phyloP scores from a whole-genome alignment of 2,113 vertebrate genomes.

The Hypocryptadius cinnamomeus region DNA sequence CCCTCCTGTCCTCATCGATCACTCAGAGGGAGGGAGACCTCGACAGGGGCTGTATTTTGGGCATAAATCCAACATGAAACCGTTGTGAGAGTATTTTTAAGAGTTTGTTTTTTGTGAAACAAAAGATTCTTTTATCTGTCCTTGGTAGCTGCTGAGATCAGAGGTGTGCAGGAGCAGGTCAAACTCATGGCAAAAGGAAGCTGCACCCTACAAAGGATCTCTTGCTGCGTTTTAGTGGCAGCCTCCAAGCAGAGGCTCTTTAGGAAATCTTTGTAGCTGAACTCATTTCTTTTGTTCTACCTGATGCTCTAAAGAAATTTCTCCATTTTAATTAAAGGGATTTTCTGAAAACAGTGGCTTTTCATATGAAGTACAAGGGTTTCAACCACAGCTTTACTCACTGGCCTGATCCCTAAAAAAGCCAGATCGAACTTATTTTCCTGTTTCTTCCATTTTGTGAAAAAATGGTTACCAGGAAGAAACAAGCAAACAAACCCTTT shows the following conservation, averaged over 20 bases:
- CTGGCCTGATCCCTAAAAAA: neutral
- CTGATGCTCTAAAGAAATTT: neutral
- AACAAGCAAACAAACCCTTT: neutral
- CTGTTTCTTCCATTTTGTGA: neutral
- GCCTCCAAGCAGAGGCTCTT: neutral
- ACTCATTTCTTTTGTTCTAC: neutral
- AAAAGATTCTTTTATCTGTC: neutral
- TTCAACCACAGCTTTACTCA: neutral
- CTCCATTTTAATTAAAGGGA: neutral
- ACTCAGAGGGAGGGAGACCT: neutral
- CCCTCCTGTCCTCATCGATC: neutral
- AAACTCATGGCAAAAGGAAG: neutral
- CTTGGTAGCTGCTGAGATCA: neutral
- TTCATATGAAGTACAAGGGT: neutral
- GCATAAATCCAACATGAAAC: neutral
- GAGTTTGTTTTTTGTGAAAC: neutral
- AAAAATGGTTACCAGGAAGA: neutral
- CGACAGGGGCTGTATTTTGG: neutral
- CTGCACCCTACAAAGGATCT: neutral
- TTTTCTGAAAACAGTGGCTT: neutral
- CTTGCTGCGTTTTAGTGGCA: neutral
- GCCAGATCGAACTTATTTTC: neutral
- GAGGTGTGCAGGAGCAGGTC: neutral
- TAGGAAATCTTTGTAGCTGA: neutral
- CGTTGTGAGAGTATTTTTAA: neutral